Conservation (phyloP, 1,140 invertebrate species). For the Drosophila ercepeae region DNA sequence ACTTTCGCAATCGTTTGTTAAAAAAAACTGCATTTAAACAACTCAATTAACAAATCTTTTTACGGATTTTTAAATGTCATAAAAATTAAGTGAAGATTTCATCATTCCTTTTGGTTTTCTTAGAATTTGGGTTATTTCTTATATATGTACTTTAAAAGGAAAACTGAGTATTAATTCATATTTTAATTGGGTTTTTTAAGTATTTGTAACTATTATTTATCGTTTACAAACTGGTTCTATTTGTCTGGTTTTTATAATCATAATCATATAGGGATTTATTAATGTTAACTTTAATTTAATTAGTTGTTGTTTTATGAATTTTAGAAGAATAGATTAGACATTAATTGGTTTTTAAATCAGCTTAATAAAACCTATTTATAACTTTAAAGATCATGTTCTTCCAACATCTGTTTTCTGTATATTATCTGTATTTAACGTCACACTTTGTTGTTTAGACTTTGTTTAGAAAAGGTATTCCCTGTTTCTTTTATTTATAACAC, state of each 20-base stretch:
- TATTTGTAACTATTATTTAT: no score
- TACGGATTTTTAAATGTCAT: background rate
- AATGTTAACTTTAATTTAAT: no score
- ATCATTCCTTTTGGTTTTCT: background rate
- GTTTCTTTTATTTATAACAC: background rate
- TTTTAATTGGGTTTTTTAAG: no score
- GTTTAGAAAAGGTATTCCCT: background rate
- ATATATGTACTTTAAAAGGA: no score
- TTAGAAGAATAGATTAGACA: no score
- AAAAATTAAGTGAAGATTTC: background rate
- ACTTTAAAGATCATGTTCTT: background rate
- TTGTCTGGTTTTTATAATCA: no score
- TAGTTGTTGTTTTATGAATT: no score
- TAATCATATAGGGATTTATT: no score
- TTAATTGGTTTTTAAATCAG: no score
- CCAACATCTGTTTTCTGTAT: background rate
- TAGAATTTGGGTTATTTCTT: background rate
- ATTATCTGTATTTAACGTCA: no score
- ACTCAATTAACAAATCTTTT: background rate
- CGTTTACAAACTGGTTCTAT: no score
- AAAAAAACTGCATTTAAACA: conserved; percentile 17
- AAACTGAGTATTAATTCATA: no score
- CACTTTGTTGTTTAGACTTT: background rate
- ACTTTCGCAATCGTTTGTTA: conserved; percentile 11
- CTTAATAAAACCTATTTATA: background rate